Evolutionary conservation across 2,888 invertebrate species (phyloP).

Genomic region (Agrochola macilenta): DNA sequence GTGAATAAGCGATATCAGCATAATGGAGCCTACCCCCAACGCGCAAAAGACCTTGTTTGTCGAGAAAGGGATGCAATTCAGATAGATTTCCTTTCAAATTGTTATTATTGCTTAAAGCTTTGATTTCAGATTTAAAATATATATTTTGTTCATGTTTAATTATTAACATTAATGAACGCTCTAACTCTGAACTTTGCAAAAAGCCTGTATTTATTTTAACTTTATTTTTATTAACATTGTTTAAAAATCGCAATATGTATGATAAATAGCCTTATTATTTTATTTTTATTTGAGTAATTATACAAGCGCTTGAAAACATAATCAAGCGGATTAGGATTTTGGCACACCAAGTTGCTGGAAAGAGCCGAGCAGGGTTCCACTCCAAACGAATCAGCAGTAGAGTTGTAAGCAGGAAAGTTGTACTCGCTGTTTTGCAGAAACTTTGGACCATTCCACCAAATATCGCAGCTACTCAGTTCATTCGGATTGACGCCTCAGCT

Average conservation of each 20-base stretch:
- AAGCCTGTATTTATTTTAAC: background rate
- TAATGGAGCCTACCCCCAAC: background rate
- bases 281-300: conserved; percentile 9
- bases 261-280: background rate
- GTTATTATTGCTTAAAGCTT: background rate
- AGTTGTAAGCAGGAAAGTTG: background rate
- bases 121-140: background rate
- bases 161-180: background rate
- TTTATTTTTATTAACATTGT: conserved; percentile 3
- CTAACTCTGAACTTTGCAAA: background rate
- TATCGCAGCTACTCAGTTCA: conserved; percentile 7
- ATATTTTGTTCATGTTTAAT: conserved; percentile 2
- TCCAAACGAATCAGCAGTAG: background rate
- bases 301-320: background rate
- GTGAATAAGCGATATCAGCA: conserved; percentile 2
- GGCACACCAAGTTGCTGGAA: conserved; percentile 5
- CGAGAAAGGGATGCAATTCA: background rate
- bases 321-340: background rate
- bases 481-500: background rate
- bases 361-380: background rate
- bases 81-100: background rate
- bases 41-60: background rate
- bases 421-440: conserved; percentile 5
- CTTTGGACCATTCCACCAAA: conserved; percentile 12
- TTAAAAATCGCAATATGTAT: background rate